phyloP scores from a whole-genome alignment of 2,888 invertebrate species.

The Thecocarcelia acutangulata region DNA sequence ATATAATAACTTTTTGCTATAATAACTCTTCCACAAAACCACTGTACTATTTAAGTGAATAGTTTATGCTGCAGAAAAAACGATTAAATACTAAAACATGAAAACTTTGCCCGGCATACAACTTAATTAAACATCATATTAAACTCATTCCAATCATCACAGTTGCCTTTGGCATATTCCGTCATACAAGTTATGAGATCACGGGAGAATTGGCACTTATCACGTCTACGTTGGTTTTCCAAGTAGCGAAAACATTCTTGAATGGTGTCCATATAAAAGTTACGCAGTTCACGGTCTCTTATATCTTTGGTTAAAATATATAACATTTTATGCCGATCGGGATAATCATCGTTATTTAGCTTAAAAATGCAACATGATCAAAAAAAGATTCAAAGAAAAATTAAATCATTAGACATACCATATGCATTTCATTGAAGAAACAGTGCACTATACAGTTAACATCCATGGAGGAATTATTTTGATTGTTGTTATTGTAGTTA shows the following conservation, averaged over 20 bases:
- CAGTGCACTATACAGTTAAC: conserved; percentile 86
- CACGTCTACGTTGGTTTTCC: conserved; percentile 83
- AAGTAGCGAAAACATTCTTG: conserved; percentile 87
- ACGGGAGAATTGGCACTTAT: conserved; percentile 86
- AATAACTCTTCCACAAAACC: no score
- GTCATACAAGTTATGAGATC: conserved; percentile 86
- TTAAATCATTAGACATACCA: conserved; percentile 82
- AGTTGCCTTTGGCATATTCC: conserved; percentile 87
- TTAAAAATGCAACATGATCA: no score
- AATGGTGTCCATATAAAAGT: conserved; percentile 87
- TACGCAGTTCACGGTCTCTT: conserved; percentile 85
- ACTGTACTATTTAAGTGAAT: no score
- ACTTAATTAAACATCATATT: conserved; percentile 80
- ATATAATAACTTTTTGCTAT: no score
- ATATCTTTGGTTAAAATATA: conserved; percentile 85
- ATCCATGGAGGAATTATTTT: conserved; percentile 68
- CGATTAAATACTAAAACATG: no score
- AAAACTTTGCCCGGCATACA: neutral
- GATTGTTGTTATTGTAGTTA: conserved; percentile 70
- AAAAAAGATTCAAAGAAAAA: neutral
- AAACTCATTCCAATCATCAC: conserved; percentile 88
- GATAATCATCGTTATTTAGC: conserved; percentile 81
- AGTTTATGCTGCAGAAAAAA: no score
- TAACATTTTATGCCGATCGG: conserved; percentile 85
- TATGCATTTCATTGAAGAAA: conserved; percentile 86